These are phyloP conservation scores for Flexamia atlantica DNA, from an alignment of 2,888 invertebrate species.

Conservation along the genomic window DNA sequence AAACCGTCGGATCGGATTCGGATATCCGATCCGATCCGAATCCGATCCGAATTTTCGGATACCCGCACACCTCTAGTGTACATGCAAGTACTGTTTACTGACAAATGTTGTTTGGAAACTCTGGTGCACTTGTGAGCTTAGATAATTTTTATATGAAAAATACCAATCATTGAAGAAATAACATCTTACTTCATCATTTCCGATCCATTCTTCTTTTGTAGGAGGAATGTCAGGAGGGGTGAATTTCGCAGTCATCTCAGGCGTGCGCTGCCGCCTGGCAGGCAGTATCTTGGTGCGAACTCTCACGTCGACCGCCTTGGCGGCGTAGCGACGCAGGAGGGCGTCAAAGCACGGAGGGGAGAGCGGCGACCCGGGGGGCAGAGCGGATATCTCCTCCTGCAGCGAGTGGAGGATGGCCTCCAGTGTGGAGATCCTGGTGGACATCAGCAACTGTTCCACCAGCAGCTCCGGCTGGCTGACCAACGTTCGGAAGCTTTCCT, in stretches of 20 bases:
- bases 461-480: constrained; percentile 81
- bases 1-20: too few relatives aligned
- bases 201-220: constrained; percentile 87
- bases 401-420: constrained; percentile 80
- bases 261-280: constrained; percentile 50
- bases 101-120: too few relatives aligned
- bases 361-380: constrained; percentile 64
- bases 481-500: constrained; percentile 62
- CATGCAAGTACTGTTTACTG: too few relatives aligned
- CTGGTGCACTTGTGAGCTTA: too few relatives aligned
- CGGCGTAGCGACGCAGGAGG: constrained; percentile 85
- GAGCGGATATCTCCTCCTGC: constrained; percentile 73
- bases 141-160: constrained; percentile 24
- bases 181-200: constrained; percentile 78
- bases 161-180: constrained; percentile 66
- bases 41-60: too few relatives aligned
- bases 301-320: constrained; percentile 84
- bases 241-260: constrained; percentile 49
- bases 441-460: constrained; percentile 93
- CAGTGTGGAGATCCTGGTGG: constrained; percentile 85
- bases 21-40: too few relatives aligned
- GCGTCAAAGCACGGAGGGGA: constrained; percentile 77
- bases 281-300: constrained; percentile 72
- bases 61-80: too few relatives aligned
- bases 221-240: constrained; percentile 82